Percentiles rank a stretch among this genome's conserved stretches.
Conservation (phyloP, 2,113 vertebrate genomes). For the Entelurus aequoreus region DNA sequence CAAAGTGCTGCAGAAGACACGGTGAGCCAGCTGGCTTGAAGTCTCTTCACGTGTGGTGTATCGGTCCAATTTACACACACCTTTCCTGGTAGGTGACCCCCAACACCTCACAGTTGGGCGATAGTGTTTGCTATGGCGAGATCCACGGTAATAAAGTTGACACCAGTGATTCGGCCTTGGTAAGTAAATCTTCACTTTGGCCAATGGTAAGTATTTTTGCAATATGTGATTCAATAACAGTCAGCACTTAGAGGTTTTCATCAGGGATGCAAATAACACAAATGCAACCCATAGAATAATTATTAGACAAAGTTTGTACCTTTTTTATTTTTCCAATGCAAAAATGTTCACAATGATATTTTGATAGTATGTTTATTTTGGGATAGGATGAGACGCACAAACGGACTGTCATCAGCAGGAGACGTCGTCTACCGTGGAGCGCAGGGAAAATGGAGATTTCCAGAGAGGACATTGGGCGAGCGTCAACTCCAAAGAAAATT, state of each 20-base stretch:
- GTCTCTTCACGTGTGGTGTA: background rate
- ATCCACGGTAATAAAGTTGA: conserved; percentile 53
- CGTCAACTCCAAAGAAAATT: conserved; percentile 51
- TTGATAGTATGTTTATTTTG: background rate
- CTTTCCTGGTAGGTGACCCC: conserved; percentile 34
- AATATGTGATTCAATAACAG: background rate
- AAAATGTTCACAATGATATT: background rate
- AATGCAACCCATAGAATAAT: background rate
- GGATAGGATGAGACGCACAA: conserved; percentile 58
- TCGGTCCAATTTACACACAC: background rate
- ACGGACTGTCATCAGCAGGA: conserved; percentile 39
- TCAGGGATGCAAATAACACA: too few species aligned
- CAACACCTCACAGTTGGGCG: conserved; percentile 43
- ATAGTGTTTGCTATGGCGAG: conserved; percentile 51
- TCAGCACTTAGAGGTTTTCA: background rate
- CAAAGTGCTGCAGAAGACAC: conserved; percentile 40
- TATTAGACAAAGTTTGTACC: background rate
- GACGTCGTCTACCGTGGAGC: conserved; percentile 49
- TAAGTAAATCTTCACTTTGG: conserved; percentile 34
- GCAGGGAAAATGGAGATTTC: conserved; percentile 47
- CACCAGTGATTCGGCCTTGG: conserved; percentile 23
- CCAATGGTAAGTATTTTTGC: conserved; percentile 51
- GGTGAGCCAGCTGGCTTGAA: conserved; percentile 25
- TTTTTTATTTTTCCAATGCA: background rate
- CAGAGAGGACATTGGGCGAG: conserved; percentile 24